phyloP scores from a whole-genome alignment of 2,888 invertebrate species.

The Agelastica alni region DNA sequence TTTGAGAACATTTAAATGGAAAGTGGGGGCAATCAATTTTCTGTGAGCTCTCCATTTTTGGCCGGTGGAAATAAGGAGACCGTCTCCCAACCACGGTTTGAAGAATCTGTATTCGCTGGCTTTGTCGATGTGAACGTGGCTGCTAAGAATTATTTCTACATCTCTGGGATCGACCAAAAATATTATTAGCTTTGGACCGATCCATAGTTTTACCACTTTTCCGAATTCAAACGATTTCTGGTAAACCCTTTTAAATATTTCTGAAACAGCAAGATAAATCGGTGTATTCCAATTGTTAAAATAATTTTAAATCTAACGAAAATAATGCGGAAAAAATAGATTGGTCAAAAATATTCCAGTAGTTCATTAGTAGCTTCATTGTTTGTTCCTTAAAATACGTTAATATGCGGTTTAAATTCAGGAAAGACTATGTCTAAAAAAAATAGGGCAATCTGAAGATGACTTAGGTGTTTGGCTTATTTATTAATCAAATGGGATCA shows the following conservation, averaged over 20 bases:
- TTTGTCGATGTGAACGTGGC: constrained; percentile 81
- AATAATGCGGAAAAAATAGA: too few species aligned
- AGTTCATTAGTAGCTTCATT: too few species aligned
- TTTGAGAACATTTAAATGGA: constrained; percentile 85
- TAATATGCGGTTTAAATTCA: too few species aligned
- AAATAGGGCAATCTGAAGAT: too few species aligned
- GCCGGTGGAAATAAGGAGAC: constrained; percentile 81
- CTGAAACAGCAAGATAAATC: constrained; percentile 56
- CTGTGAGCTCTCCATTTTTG: constrained; percentile 85
- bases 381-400: too few species aligned
- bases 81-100: constrained; percentile 83
- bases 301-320: too few species aligned
- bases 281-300: too few species aligned
- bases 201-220: constrained; percentile 71
- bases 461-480: too few species aligned
- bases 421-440: too few species aligned
- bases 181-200: constrained; percentile 74
- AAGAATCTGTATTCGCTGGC: constrained; percentile 76
- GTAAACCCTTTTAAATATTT: constrained; percentile 70
- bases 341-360: too few species aligned
- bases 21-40: constrained; percentile 84
- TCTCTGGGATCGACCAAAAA: constrained; percentile 78
- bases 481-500: too few species aligned
- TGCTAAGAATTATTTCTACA: constrained; percentile 77
- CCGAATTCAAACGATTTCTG: constrained; percentile 62